Base-by-base conservation (phyloP, 2,113 vertebrate species). In the Paramormyrops kingsleyae region DNA sequence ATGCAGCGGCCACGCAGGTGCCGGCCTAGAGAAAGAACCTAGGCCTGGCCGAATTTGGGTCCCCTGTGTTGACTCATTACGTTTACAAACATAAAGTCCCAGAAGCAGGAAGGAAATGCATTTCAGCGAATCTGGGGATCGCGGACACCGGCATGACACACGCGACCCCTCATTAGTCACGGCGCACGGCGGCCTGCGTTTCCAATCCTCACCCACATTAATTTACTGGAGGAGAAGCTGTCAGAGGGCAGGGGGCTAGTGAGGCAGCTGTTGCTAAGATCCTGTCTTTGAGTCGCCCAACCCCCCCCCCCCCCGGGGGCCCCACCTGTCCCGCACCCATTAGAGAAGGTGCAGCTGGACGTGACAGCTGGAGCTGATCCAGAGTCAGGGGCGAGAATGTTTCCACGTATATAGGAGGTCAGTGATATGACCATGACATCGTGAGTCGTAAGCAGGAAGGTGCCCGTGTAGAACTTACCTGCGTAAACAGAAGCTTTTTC, bases 321-420 rank as follows among this genome's bases (percentile, higher is more conserved):
- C 89, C 94, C 95, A 95, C 95, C 95, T 96, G 95, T 90, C 92
- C 74, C 88, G n/a, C 62, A 90, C 89, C 92, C 91, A 91, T 92
- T 87, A 53, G 27, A 7, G 17, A 53, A 46, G 89, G 89, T 74
- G 91, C 90, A 88, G 87, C 59, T 77, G 59, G 42, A 92, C 53
- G 88, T 80, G 92, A 92, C 90, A 89, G 90, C 89, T 92, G 91
- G 90, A 80, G 86, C 83, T 42, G 88, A 87, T 77, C 31, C 49
- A 88, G 62, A 27, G 52, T 50, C 4, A 52, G 50, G 31, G 77
- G 62, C n/a, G 10, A 70, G 27, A 31, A 70, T 9, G 44, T 46
- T 12, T 84, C 44, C 35, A 12, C 24, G 42, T 46, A 21, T 47
- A 90, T 74, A 88, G 59, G 42, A 50, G 53, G 80, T 59, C 88